These are phyloP conservation scores for Arctia plantaginis DNA, from an alignment of 2,888 invertebrate genomes.

Conservation along the genomic window DNA sequence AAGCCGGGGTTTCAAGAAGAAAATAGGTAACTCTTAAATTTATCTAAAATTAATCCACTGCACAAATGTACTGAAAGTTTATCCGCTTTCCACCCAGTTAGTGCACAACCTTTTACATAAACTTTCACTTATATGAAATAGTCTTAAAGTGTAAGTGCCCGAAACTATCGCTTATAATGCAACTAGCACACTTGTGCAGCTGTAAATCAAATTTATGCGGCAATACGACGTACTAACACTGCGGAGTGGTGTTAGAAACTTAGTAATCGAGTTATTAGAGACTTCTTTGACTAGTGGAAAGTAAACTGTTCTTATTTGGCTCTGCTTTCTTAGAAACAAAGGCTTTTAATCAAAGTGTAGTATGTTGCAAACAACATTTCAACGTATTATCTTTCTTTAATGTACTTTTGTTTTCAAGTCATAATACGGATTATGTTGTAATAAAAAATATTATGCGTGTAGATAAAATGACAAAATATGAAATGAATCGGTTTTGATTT, in stretches of 20 bases:
- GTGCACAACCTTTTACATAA: neutral
- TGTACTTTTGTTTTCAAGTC: neutral
- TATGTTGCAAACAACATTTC: slow-evolving; percentile 31
- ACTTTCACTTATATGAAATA: slow-evolving; percentile 2
- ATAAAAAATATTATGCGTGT: neutral
- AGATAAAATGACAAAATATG: neutral
- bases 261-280: slow-evolving; percentile 69
- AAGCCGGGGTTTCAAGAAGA: neutral
- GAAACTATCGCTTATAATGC: slow-evolving; percentile 15
- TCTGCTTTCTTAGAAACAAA: slow-evolving; percentile 51
- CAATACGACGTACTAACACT: slow-evolving; percentile 37
- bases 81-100: neutral
- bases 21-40: neutral
- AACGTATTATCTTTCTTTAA: slow-evolving; percentile 1
- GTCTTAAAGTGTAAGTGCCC: slow-evolving; percentile 8
- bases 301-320: slow-evolving; percentile 58
- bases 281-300: slow-evolving; percentile 57
- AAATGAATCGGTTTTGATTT: neutral
- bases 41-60: neutral
- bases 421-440: neutral
- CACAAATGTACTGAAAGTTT: neutral
- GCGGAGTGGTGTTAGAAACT: slow-evolving; percentile 60
- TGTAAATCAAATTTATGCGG: slow-evolving; percentile 47
- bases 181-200: slow-evolving; percentile 18
- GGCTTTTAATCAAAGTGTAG: slow-evolving; percentile 46